phyloP scores from a whole-genome alignment of 2,797 vertebrate species.

The Chromobotia macracanthus region DNA sequence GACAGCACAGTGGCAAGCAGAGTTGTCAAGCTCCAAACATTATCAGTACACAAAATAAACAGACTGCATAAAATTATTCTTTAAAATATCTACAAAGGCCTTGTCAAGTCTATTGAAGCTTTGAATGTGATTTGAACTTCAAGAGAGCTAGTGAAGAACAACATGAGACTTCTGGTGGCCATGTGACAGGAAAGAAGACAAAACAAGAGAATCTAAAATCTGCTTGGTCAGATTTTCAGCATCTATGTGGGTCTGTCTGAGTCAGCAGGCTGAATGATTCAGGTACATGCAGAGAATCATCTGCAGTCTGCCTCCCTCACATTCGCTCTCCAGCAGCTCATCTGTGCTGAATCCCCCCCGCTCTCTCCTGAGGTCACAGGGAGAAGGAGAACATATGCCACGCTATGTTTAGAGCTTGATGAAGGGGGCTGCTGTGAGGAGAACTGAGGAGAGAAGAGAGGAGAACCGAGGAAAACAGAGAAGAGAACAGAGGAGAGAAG shows the following conservation, averaged over 20 bases:
- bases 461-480: not conserved
- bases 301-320: slow-evolving; percentile 63
- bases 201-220: slow-evolving; percentile 4
- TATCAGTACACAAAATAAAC: too few relatives aligned
- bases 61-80: too few relatives aligned
- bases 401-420: slow-evolving; percentile 28
- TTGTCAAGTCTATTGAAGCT: not conserved
- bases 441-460: not conserved
- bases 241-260: slow-evolving; percentile 16
- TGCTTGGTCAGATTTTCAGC: slow-evolving; percentile 42
- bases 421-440: not conserved
- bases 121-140: slow-evolving; percentile 1
- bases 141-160: too few relatives aligned
- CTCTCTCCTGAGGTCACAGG: slow-evolving; percentile 46
- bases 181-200: slow-evolving; percentile 12
- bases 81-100: too few relatives aligned
- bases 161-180: not conserved
- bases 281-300: slow-evolving; percentile 70
- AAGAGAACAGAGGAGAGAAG: not conserved
- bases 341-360: slow-evolving; percentile 40
- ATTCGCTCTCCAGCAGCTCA: slow-evolving; percentile 26
- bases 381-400: slow-evolving; percentile 45
- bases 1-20: too few relatives aligned
- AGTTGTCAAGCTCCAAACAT: not conserved
- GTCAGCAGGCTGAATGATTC: slow-evolving; percentile 52